Percentiles rank a stretch among this genome's conserved stretches.
phyloP scores from a whole-genome alignment of 2,888 invertebrate genomes.

The Parthenolecanium corni region DNA sequence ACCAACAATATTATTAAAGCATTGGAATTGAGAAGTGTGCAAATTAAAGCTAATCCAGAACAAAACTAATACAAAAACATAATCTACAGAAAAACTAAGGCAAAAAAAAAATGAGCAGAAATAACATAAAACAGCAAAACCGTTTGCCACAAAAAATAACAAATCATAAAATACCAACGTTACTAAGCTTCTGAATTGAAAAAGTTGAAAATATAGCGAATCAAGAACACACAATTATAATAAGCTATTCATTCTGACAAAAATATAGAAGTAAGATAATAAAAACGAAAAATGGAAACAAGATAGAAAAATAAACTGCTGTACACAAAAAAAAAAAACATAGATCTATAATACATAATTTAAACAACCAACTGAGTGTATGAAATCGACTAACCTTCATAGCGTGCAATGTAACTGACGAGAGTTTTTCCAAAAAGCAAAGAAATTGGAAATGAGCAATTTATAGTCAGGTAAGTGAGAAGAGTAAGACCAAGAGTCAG shows the following conservation, averaged over 20 bases:
- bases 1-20: conserved; percentile 8
- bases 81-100: too few species aligned
- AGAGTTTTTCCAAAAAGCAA: neutral
- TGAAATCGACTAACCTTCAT: neutral
- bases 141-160: neutral
- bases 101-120: too few species aligned
- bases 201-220: too few species aligned
- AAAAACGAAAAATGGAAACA: too few species aligned
- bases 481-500: conserved; percentile 93
- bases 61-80: neutral
- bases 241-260: too few species aligned
- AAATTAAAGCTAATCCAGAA: neutral
- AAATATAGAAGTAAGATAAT: too few species aligned
- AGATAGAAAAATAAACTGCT: too few species aligned
- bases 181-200: too few species aligned
- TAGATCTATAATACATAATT: neutral
- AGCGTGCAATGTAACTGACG: neutral
- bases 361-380: too few species aligned
- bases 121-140: neutral
- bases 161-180: too few species aligned
- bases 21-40: too few species aligned
- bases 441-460: neutral
- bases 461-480: conserved; percentile 72
- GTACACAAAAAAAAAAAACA: neutral
- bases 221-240: too few species aligned